Evolutionary conservation across 2,888 invertebrate genomes (phyloP), one percentile per base, ranked within the genome.

Genomic region (Heteromyza rotundicornis): DNA sequence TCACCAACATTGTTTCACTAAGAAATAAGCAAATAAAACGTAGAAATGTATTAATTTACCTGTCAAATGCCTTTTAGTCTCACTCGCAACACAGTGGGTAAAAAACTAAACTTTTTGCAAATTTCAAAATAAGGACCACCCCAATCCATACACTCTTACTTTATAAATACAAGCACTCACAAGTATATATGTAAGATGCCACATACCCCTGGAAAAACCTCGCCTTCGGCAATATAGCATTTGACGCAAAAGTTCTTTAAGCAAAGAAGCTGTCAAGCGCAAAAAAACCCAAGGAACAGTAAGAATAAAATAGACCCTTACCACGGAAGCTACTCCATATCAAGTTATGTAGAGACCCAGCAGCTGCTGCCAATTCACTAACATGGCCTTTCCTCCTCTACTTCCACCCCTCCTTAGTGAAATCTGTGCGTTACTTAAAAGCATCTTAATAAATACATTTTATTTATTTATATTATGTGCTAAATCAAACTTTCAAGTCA

Each of bases 381-480:
- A n/a, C n/a, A n/a, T n/a, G n/a, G n/a, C n/a, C 22, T 20, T 32
- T 5, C 44, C 36, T 10, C 19, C 20, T 35, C 19, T 20, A 5
- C 16, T 54, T 35, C 50, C 3, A 8, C 50, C 23, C n/a, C 14
- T n/a, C 19, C 19, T 5, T n/a, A 8, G 7, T 17, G 5, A 8
- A 44, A 5, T 16, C 19, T 5, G n/a, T 16, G n/a, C 44, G 44
- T 44, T 44, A 68, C 77, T 74, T 77, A 72, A 77, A 79, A 77
- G 79, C 76, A 75, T 77, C 72, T 73, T 71, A 73, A 74, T 69
- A 75, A 72, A 76, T 68, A 73, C 70, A 73, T 70, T 68, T 77
- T 74, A 77, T 74, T 79, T 78, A 79, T 75, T 74, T 74, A 79
- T 78, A 71, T 69, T 66, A 70, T 70, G 71, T 66, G 68, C 68